Percentiles rank a stretch among this genome's conserved stretches.
Evolutionary conservation across 2,888 invertebrate species (phyloP).

Genomic region (Euplexia lucipara): DNA sequence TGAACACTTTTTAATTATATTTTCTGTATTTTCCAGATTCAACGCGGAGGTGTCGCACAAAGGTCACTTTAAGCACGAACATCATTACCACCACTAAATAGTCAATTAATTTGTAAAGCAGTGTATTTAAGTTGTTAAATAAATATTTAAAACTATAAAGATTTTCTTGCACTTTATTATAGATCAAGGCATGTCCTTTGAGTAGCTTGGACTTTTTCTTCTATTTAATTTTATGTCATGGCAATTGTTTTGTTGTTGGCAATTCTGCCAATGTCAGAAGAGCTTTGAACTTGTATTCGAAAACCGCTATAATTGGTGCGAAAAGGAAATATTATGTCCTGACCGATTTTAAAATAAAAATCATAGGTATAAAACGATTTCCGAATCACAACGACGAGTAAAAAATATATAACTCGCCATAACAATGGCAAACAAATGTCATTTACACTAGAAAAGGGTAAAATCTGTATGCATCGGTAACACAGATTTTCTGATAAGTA

Average conservation of each 20-base stretch:
- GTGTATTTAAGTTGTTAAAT: slow-evolving; percentile 56
- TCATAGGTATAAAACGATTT: no score
- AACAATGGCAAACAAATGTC: slow-evolving; percentile 4
- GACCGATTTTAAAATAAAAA: no score
- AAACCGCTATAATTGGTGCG: no score
- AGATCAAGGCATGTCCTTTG: no score
- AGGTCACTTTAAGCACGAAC: slow-evolving; percentile 78
- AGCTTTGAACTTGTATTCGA: no score
- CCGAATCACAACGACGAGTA: neutral
- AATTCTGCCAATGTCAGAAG: no score
- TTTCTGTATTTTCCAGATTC: slow-evolving; percentile 77
- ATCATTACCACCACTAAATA: slow-evolving; percentile 65
- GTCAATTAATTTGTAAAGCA: slow-evolving; percentile 16
- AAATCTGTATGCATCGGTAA: slow-evolving; percentile 51
- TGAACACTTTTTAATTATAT: neutral
- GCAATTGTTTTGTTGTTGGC: no score
- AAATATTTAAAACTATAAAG: slow-evolving; percentile 41
- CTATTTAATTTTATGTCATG: no score
- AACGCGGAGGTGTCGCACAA: slow-evolving; percentile 88
- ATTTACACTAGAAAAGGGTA: slow-evolving; percentile 26
- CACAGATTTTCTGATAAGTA: slow-evolving; percentile 59
- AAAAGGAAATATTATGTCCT: no score
- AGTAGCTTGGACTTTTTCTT: no score
- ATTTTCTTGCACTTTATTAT: no score
- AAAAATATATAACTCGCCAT: neutral